Evolutionary conservation across 2,113 vertebrate genomes (phyloP).

Genomic region (Thryonomys swinderianus): DNA sequence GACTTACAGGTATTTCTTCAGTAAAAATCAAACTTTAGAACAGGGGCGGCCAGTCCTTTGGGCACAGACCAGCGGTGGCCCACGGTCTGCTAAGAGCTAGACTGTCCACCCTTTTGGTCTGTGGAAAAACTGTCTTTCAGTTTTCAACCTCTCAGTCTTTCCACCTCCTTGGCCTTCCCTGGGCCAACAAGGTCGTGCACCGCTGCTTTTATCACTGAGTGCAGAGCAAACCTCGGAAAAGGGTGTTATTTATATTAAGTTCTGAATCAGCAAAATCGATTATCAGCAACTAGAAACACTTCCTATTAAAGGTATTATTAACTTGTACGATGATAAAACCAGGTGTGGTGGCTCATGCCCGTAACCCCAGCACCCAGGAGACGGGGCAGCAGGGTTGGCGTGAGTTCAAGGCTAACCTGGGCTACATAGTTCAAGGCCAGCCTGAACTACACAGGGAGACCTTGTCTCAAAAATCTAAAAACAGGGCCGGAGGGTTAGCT

Average conservation of each 20-base stretch:
- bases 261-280: neutral
- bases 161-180: too few relatives aligned
- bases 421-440: too few relatives aligned
- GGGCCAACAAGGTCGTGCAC: neutral
- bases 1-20: neutral
- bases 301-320: neutral
- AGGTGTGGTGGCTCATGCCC: too few relatives aligned
- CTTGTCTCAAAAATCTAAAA: too few relatives aligned
- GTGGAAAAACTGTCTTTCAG: neutral
- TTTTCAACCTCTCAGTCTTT: too few relatives aligned
- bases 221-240: neutral
- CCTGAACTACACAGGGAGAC: too few relatives aligned
- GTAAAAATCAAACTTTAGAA: neutral
- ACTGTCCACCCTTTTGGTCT: neutral
- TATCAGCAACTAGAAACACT: neutral
- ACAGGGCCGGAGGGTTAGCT: too few relatives aligned
- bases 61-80: neutral
- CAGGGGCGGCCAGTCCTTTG: neutral
- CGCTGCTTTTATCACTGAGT: neutral
- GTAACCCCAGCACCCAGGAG: too few relatives aligned
- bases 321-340: neutral
- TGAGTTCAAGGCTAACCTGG: too few relatives aligned
- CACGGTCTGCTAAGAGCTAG: neutral
- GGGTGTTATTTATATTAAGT: neutral
- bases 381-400: too few relatives aligned